A percentile compares a stretch with the other conserved stretches of the same genome.
These are phyloP conservation scores for Metallyticus violacea DNA, from an alignment of 2,888 invertebrate species.

Conservation along the genomic window DNA sequence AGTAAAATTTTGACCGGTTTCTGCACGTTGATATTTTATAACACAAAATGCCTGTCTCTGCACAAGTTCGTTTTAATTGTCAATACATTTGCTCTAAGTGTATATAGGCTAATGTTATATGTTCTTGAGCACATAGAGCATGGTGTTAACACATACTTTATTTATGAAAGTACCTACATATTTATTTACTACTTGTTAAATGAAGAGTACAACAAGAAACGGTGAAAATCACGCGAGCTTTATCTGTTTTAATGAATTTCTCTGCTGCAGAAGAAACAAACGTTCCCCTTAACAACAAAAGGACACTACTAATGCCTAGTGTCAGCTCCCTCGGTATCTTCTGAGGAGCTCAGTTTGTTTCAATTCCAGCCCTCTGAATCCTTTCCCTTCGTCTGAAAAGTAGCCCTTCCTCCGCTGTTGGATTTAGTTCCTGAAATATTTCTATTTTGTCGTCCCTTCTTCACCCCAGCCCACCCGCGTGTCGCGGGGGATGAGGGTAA, in stretches of 20 bases:
- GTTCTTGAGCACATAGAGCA: no score
- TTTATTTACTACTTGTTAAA: no score
- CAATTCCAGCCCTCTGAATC: conserved; percentile 8
- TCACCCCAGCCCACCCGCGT: background rate
- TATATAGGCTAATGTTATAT: no score
- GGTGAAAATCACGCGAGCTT: no score
- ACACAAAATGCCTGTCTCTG: no score
- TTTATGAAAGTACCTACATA: no score
- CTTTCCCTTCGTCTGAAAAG: background rate
- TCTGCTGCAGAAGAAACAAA: background rate
- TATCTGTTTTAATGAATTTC: background rate
- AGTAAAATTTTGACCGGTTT: no score
- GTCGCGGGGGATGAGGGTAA: background rate
- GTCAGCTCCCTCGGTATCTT: background rate
- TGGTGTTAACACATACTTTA: no score
- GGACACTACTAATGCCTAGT: background rate
- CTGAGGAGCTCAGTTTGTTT: background rate
- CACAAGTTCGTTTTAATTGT: no score
- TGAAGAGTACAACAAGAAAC: no score
- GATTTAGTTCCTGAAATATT: conserved; percentile 23
- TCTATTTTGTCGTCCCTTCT: conserved; percentile 13
- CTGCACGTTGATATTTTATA: no score
- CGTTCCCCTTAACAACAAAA: background rate
- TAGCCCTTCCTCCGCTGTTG: conserved; percentile 11
- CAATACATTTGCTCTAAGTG: no score